Conservation (phyloP, 1,140 invertebrate species). For the Apis dorsata region DNA sequence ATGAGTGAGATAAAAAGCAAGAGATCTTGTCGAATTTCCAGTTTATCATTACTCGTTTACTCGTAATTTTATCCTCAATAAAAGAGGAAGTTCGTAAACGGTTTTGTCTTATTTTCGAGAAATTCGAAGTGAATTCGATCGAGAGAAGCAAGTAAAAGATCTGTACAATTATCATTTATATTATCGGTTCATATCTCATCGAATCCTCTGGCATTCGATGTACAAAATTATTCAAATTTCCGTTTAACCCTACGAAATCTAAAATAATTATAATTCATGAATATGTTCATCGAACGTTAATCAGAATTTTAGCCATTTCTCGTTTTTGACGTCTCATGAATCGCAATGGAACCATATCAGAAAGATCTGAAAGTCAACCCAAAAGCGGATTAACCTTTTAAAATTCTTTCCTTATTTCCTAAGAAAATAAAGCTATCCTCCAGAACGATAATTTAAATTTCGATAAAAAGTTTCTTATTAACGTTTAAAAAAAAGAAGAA, state of each 20-base stretch:
- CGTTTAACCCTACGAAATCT: not conserved
- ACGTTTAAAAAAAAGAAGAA: too few relatives aligned
- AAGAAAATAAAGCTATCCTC: not conserved
- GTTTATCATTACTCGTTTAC: constrained; percentile 32
- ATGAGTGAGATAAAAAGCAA: constrained; percentile 63
- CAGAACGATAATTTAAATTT: not conserved
- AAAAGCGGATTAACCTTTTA: constrained; percentile 23
- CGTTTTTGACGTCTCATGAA: constrained; percentile 4
- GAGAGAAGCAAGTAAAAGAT: not conserved
- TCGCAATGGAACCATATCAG: constrained; percentile 3
- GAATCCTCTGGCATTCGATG: not conserved
- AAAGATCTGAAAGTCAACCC: not conserved
- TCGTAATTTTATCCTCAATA: not conserved
- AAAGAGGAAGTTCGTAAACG: not conserved
- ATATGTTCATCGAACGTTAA: constrained; percentile 36
- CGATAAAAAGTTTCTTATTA: not conserved
- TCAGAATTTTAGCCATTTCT: not conserved
- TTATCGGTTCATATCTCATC: not conserved
- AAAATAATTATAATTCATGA: constrained; percentile 33
- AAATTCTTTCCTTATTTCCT: not conserved
- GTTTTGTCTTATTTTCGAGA: not conserved
- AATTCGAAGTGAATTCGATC: not conserved
- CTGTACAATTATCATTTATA: not conserved
- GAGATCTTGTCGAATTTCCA: constrained; percentile 44
- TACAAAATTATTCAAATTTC: constrained; percentile 42